Evolutionary conservation across 2,113 vertebrate species (phyloP), one percentile per base, ranked within the genome.

Genomic region (Epinephelus fuscoguttatus): DNA sequence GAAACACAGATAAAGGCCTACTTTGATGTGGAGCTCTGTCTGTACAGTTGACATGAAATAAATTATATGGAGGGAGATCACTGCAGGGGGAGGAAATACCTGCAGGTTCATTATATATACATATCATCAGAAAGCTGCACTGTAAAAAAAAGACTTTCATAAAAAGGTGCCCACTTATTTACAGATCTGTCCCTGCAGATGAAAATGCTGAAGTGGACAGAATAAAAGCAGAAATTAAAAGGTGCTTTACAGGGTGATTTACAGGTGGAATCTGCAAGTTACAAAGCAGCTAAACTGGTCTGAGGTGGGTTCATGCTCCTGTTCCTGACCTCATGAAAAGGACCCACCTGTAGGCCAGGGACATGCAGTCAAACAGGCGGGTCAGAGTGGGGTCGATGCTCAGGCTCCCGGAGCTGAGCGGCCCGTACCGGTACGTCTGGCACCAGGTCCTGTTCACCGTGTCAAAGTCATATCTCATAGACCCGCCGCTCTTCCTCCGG

Each of bases 291-390:
- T 47, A 12, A 6, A 25, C 57, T 33, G 62, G 53, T 52, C 7
- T 2, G 6, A 63, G 73, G 49, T 60, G 21, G 1, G 18, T 13
- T 55, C n/a, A 5, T 17, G n/a, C 50, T 74, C 13, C 27, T 62
- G 37, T 6, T 10, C 18, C 42, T 9, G 8, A 13, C 13, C 2
- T 4, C 33, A 37, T 37, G 6, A 6, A 14, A 21, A 4, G 25
- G 53, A 87, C 91, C 94, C 95, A 99, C 98, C 98, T 99, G 96
- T 98, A 99, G 56, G 98, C 98, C 93, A 99, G 94, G 71, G 97
- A 99, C 98, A 99, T 98, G 95, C 98, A 99, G 94, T 99, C 98
- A 47, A 99, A 99, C 86, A 99, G 96, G 52, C 96, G 95, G 14
- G 97, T 99, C 80, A 99, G 97, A 14, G 97, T 98, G 0, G 97